Base-by-base conservation (phyloP, 1,140 invertebrate species). In the Holcopasites calliopsidis region DNA sequence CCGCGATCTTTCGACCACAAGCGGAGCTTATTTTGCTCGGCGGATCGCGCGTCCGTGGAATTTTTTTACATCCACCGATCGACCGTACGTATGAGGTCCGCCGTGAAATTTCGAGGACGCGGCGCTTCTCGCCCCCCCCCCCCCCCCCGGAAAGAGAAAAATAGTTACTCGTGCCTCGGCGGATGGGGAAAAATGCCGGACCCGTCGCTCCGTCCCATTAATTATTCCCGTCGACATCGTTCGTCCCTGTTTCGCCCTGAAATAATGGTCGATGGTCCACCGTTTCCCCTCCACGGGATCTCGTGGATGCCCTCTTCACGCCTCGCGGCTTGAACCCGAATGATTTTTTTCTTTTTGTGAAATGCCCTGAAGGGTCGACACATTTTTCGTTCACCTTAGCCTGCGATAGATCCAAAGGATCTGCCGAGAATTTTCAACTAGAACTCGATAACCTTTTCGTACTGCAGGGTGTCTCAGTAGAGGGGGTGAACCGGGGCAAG, bases 161-260 rank as follows among this genome's bases (percentile, higher is more conserved):
- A 79, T 79, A 83, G 80, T 80, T 83, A 74, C 68, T 61, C 49
- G 52, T 49, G n/a, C 55, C 71, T 54, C 60, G 52, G 52, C 72
- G 83, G 81, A 84, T 82, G 82, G 75, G 84, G 38, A 65, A 71
- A 81, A 79, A 71, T 64, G 21, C 44, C 40, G 3, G 61, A 47
- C 52, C 38, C 44, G 44, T 65, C 58, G 23, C 21, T 3, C 18
- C 44, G 11, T 33, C 55, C 71, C 79, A 57, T 84, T 79, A 82
- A 74, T 85, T 85, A 84, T 84, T 85, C 79, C 64, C 62, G 55
- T 77, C 52, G 44, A 13, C 44, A 47, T 13, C 44, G 64, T 50
- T 61, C 49, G 44, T 60, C 71, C 70, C 66, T 35, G 60, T 80
- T 80, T 57, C 54, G 26, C 33, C 33, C 68, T 80, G 35, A 83